Evolutionary conservation across 1,140 invertebrate species (phyloP), one percentile per base, ranked within the genome.

Genomic region (Magallana gigas): DNA sequence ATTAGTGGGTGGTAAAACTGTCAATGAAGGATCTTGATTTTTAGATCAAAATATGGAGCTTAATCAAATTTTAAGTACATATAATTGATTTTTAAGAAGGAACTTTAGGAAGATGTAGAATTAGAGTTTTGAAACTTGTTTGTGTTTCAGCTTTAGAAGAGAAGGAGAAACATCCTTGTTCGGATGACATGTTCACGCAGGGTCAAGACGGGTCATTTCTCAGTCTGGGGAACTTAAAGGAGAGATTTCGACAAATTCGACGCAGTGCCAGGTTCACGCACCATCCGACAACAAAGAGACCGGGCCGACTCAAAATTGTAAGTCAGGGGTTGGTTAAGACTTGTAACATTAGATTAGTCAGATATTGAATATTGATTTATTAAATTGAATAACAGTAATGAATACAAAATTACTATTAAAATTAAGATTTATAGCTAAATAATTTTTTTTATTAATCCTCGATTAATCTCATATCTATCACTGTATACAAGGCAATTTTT

Each of bases 211-310:
- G 82, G 16, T 85, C 83, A 57, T 84, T 48, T 11, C 86, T 92
- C 11, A 91, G 89, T 85, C 83, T 93, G 0, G 90, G 84, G 57
- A 88, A 84, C 71, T 60, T 93, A 1, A 87, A 91, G 58, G 88
- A 90, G 23, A 90, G 93, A 11, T 93, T 93, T 64, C 88, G 90
- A 86, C 91, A 92, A 68, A 92, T 93, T 18, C 89, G 92, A 16
- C 89, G 81, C 80, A 93, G 91, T 90, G 91, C 86, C 16, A 86
- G 91, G 29, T 81, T 88, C 8, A 85, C 88, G 9, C 87, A 89
- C 48, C 89, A 89, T 48, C 68, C 85, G 16, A 86, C 81, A n/a
- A 87, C 89, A n/a, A 68, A 84, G 57, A 85, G 92, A 83, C 92
- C 93, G 5, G 89, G 90, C 36, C 91, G 92, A 64, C 88, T 93